These are phyloP conservation scores for Tetragnatha versicolor DNA, from an alignment of 1,140 invertebrate species.

Conservation along the genomic window DNA sequence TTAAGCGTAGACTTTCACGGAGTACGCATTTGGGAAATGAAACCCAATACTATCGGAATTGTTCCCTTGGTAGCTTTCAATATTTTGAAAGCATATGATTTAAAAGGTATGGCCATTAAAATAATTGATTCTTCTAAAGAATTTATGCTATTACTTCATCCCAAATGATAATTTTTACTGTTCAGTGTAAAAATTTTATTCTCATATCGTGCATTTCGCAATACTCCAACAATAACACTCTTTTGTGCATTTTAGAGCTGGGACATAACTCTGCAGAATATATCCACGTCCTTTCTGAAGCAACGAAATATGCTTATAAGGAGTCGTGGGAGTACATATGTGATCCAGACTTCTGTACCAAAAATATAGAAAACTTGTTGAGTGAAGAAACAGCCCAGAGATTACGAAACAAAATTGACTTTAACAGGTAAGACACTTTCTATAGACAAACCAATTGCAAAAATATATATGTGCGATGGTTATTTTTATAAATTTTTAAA, in stretches of 20 bases:
- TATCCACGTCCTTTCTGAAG: constrained; percentile 35
- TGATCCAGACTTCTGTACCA: constrained; percentile 22
- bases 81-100: constrained; percentile 25
- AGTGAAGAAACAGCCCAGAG: constrained; percentile 11
- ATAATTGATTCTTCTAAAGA: no score
- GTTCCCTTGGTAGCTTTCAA: constrained; percentile 30
- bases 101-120: constrained; percentile 54
- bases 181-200: no score
- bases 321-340: constrained; percentile 40
- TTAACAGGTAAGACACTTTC: constrained; percentile 12
- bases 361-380: not conserved
- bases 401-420: constrained; percentile 13
- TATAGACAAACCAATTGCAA: no score
- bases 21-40: constrained; percentile 47
- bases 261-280: constrained; percentile 46
- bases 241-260: constrained; percentile 21
- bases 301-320: not conserved
- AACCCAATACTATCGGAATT: constrained; percentile 39
- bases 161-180: no score
- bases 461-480: no score
- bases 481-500: no score
- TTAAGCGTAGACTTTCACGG: constrained; percentile 23
- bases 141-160: no score
- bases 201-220: no score
- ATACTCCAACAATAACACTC: no score